Evolutionary conservation across 1,140 invertebrate species (phyloP).

Genomic region (Apolygus lucorum): DNA sequence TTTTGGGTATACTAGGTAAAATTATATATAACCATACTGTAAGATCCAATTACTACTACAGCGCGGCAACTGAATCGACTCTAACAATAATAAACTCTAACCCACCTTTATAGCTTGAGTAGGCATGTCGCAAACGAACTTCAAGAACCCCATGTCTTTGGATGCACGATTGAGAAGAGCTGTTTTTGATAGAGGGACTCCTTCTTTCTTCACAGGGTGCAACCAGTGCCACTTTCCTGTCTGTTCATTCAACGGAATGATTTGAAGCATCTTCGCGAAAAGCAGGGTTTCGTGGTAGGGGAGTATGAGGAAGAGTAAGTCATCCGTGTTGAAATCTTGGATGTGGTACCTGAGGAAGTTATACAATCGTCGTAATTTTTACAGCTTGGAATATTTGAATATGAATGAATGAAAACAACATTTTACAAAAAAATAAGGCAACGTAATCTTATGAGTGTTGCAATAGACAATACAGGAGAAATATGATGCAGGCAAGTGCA

Average conservation of each 20-base stretch:
- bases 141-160: conserved; percentile 57
- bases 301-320: conserved; percentile 67
- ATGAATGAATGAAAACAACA: too few relatives aligned
- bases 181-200: conserved; percentile 57
- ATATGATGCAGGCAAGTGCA: too few relatives aligned
- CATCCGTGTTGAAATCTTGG: conserved; percentile 75
- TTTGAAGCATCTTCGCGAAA: conserved; percentile 73
- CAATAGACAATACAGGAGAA: too few relatives aligned
- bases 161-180: conserved; percentile 63
- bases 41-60: too few relatives aligned
- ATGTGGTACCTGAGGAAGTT: conserved; percentile 60
- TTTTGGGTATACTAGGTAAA: too few relatives aligned
- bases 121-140: conserved; percentile 63
- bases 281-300: conserved; percentile 87
- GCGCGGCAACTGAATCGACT: too few relatives aligned
- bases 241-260: conserved; percentile 54
- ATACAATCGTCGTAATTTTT: too few relatives aligned
- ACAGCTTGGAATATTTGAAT: too few relatives aligned
- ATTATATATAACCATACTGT: too few relatives aligned
- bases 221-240: conserved; percentile 70
- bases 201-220: conserved; percentile 57
- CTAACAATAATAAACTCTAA: too few relatives aligned
- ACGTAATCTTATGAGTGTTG: too few relatives aligned
- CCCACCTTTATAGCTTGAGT: conserved; percentile 54
- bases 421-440: too few relatives aligned